Percentiles rank a stretch among this genome's conserved stretches.
Conservation (phyloP, 2,797 vertebrate species). For the Microchirus variegatus region DNA sequence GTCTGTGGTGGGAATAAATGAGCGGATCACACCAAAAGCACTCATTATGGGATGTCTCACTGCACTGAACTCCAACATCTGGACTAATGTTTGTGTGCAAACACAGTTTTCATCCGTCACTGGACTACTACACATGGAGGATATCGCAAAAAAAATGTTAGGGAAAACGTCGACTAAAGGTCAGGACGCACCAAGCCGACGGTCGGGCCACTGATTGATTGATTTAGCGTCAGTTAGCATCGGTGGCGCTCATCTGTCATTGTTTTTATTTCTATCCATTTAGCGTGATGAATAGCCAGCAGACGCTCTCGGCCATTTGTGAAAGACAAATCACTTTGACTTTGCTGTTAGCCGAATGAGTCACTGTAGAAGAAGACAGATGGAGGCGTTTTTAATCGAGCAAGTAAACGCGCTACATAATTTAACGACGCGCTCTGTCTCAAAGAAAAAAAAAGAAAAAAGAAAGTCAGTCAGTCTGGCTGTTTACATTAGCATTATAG, state of each 20-base stretch:
- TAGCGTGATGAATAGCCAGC: too few relatives aligned
- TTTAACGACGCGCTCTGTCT: too few relatives aligned
- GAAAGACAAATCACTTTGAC: too few relatives aligned
- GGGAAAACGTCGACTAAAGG: not conserved
- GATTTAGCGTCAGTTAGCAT: not conserved
- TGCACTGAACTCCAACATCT: not conserved
- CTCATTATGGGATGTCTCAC: not conserved
- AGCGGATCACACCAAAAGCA: not conserved
- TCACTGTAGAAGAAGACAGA: too few relatives aligned
- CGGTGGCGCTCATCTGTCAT: not conserved
- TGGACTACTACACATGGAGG: not conserved
- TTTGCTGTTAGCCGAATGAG: too few relatives aligned
- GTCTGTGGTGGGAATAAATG: not conserved
- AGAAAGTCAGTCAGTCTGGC: too few relatives aligned
- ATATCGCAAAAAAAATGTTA: not conserved
- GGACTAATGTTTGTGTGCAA: not conserved
- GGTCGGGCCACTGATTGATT: not conserved
- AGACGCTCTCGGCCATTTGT: too few relatives aligned
- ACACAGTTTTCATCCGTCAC: not conserved
- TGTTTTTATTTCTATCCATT: not conserved
- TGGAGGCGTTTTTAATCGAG: too few relatives aligned
- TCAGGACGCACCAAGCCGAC: not conserved
- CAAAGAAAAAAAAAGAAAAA: too few relatives aligned
- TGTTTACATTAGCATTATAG: too few relatives aligned
- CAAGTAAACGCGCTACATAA: too few relatives aligned